Percentiles rank a stretch among this genome's conserved stretches.
phyloP scores from a whole-genome alignment of 2,113 vertebrate genomes.

The Cebidichthys violaceus region DNA sequence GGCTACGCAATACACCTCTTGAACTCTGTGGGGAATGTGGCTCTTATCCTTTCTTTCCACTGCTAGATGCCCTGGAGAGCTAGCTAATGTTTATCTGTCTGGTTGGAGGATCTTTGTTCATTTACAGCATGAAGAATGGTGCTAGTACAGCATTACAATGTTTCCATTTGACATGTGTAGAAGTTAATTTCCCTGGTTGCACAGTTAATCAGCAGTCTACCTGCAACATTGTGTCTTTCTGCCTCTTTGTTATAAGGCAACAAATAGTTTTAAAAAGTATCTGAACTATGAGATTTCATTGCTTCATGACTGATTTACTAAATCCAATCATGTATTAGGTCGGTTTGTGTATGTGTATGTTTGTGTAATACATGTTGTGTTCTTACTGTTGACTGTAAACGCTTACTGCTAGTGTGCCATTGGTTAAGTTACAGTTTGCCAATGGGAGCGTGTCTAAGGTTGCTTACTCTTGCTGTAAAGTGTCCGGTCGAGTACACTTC shows the following conservation, averaged over 20 bases:
- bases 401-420: background rate
- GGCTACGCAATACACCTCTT: slow-evolving; percentile 48
- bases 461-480: background rate
- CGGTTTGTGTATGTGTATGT: background rate
- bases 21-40: slow-evolving; percentile 52
- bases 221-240: slow-evolving; percentile 10
- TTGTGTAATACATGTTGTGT: background rate
- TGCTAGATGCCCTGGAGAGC: slow-evolving; percentile 39
- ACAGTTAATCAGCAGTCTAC: background rate
- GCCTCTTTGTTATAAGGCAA: background rate
- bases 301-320: background rate
- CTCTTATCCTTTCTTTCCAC: slow-evolving; percentile 48
- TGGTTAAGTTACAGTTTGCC: background rate
- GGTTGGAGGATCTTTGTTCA: slow-evolving; percentile 45
- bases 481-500: background rate
- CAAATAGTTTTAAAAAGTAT: background rate
- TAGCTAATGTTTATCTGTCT: slow-evolving; percentile 62
- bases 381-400: slow-evolving; percentile 1
- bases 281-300: background rate
- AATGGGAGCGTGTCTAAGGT: background rate
- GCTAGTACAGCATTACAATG: background rate
- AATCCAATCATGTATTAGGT: background rate
- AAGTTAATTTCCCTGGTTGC: slow-evolving; percentile 18
- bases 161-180: slow-evolving; percentile 22
- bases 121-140: slow-evolving; percentile 25